Conservation (phyloP, 2,113 vertebrate species). For the Cebidichthys violaceus region DNA sequence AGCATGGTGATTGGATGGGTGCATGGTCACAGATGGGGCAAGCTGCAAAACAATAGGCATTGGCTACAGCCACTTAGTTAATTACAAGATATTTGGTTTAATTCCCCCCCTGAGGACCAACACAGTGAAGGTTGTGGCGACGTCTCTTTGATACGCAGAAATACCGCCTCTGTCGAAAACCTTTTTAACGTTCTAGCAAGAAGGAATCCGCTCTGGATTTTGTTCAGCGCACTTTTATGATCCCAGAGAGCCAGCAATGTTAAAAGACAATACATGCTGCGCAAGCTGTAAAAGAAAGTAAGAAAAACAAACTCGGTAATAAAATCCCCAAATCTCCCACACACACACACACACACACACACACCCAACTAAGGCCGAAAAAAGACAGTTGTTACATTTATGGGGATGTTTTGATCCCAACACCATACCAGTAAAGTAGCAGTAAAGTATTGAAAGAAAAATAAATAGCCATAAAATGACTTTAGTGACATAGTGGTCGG, state of each 20-base stretch:
- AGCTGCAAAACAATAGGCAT: conserved; percentile 59
- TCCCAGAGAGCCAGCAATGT: conserved; percentile 4
- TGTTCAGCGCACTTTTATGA: neutral
- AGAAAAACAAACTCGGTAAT: neutral
- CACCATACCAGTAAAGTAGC: neutral
- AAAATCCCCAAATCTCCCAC: neutral
- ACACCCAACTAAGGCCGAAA: neutral
- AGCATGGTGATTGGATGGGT: conserved; percentile 66
- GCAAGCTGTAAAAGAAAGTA: neutral
- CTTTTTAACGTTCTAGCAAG: neutral
- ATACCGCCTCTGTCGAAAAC: conserved; percentile 8
- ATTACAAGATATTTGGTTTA: conserved; percentile 75
- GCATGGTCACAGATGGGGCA: conserved; percentile 70
- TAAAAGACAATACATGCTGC: conserved; percentile 27
- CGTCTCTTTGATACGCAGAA: conserved; percentile 14
- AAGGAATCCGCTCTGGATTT: neutral
- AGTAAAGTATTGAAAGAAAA: neutral
- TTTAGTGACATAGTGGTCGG: neutral
- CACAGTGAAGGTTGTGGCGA: conserved; percentile 20
- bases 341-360: too few species aligned
- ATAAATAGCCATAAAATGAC: neutral
- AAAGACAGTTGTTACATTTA: neutral
- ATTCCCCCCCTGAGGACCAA: conserved; percentile 46
- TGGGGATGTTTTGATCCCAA: conserved; percentile 2
- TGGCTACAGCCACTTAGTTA: conserved; percentile 75